A percentile compares a stretch with the other conserved stretches of the same genome.
phyloP scores from a whole-genome alignment of 2,888 invertebrate species.

The Flexamia atlantica region DNA sequence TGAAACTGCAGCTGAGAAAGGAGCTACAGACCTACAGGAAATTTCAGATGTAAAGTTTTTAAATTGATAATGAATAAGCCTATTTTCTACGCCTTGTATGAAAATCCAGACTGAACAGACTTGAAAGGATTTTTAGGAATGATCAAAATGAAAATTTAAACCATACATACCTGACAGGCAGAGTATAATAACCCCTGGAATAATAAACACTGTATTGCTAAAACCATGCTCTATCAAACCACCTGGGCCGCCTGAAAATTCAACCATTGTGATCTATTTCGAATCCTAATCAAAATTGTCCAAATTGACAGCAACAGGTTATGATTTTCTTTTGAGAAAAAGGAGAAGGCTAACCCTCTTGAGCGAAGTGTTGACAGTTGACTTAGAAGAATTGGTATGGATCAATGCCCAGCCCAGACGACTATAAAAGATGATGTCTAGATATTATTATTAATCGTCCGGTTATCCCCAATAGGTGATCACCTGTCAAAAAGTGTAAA shows the following conservation, averaged over 20 bases:
- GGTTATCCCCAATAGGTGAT: background rate
- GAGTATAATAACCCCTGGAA: slow-evolving; percentile 89
- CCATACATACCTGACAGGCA: slow-evolving; percentile 88
- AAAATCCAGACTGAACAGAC: no score
- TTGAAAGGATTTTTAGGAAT: no score
- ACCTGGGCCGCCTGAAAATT: slow-evolving; percentile 87
- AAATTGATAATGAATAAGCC: no score
- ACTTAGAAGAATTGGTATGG: background rate
- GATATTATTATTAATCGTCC: no score
- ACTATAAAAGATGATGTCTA: no score
- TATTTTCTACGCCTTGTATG: no score
- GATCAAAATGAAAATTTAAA: background rate
- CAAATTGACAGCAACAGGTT: background rate
- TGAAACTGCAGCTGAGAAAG: no score
- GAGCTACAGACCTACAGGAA: no score
- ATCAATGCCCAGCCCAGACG: background rate
- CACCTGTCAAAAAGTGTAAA: slow-evolving; percentile 3
- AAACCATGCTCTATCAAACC: slow-evolving; percentile 92
- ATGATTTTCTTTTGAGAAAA: background rate
- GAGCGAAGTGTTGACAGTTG: background rate
- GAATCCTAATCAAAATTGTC: background rate
- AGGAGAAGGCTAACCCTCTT: background rate
- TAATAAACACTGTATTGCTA: slow-evolving; percentile 91
- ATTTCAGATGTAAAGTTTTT: no score
- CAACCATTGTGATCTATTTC: slow-evolving; percentile 81